phyloP scores from a whole-genome alignment of 2,888 invertebrate genomes.

The Mimachlamys varia region DNA sequence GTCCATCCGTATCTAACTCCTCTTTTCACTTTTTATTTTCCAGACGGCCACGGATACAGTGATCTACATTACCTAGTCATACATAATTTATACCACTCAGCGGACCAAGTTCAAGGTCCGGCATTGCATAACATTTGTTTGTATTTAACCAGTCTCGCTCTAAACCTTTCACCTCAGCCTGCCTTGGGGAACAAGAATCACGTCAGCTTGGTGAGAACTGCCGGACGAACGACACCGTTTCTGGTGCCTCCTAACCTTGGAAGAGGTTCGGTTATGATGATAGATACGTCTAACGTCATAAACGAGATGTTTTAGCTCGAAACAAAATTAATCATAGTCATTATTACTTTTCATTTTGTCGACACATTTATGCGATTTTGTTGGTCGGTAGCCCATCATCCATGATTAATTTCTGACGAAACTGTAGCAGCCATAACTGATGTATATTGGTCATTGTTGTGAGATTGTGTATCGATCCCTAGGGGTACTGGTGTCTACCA shows the following conservation, averaged over 20 bases:
- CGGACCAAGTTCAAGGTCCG: background rate
- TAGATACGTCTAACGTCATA: background rate
- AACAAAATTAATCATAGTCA: background rate
- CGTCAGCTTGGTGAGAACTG: background rate
- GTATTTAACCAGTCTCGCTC: background rate
- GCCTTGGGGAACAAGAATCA: background rate
- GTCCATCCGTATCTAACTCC: background rate
- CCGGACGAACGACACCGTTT: background rate
- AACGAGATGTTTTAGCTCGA: background rate
- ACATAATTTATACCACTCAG: background rate
- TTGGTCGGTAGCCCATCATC: background rate
- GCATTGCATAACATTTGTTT: background rate
- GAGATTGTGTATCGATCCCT: background rate
- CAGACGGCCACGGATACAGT: background rate
- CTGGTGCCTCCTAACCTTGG: background rate
- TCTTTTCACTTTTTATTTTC: background rate
- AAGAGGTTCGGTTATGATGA: background rate
- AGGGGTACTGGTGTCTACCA: background rate
- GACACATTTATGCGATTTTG: background rate
- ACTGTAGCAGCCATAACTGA: background rate
- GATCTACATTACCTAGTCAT: background rate
- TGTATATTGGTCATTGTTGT: background rate
- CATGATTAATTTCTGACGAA: slow-evolving; percentile 19
- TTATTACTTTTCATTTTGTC: background rate
- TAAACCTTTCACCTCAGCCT: background rate